Evolutionary conservation across 2,113 vertebrate species (phyloP).

Genomic region (Hystrix brachyura): DNA sequence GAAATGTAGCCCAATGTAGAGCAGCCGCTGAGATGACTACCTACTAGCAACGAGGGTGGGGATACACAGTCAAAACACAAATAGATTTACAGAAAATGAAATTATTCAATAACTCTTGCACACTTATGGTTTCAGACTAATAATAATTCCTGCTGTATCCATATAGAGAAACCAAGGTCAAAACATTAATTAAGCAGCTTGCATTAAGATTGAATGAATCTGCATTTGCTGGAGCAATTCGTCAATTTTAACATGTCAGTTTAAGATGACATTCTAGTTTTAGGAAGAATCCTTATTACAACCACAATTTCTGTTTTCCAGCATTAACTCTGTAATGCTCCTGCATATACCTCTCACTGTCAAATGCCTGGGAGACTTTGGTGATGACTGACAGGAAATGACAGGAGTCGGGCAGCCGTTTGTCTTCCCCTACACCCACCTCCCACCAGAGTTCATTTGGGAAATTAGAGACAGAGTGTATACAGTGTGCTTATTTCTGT

Average conservation of each 20-base stretch:
- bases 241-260: not conserved
- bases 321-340: not conserved
- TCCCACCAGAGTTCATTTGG: not conserved
- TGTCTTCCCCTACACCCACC: not conserved
- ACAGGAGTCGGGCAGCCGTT: not conserved
- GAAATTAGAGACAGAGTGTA: not conserved
- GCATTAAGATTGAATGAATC: not conserved
- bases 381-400: not conserved
- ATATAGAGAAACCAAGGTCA: not conserved
- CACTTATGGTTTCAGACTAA: not conserved
- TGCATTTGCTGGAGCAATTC: not conserved
- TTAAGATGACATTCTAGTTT: conserved; percentile 41
- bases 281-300: conserved; percentile 19
- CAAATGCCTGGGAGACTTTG: not conserved
- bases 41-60: not conserved
- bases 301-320: conserved; percentile 27
- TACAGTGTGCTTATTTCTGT: not conserved
- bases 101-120: not conserved
- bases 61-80: not conserved
- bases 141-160: not conserved
- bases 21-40: not conserved
- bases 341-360: not conserved
- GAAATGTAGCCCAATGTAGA: not conserved
- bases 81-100: not conserved
- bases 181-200: not conserved